Percentiles rank a stretch among this genome's conserved stretches.
phyloP scores from a whole-genome alignment of 2,797 vertebrate genomes.

The Luscinia megarhynchos region DNA sequence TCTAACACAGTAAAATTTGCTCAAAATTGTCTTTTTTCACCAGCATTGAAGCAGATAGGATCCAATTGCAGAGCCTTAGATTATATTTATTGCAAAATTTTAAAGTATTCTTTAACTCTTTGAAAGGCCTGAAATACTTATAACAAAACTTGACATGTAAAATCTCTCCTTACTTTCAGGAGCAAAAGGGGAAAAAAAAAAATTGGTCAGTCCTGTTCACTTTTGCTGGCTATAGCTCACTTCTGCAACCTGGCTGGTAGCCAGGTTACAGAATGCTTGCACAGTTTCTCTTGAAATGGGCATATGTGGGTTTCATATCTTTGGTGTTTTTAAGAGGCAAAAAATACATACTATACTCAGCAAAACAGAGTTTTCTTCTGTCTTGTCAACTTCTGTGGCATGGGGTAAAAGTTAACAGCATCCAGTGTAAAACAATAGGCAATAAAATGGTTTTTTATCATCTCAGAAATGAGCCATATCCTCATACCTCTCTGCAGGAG shows the following conservation, averaged over 20 bases:
- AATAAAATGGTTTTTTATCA: background rate
- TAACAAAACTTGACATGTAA: background rate
- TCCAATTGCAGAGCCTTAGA: background rate
- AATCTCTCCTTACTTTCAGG: background rate
- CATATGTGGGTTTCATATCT: background rate
- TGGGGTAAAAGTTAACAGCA: background rate
- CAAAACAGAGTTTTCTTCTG: background rate
- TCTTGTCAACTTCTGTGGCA: background rate
- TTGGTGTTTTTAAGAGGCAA: background rate
- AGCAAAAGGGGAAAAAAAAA: background rate
- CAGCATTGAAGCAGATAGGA: background rate
- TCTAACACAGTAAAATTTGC: background rate
- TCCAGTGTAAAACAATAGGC: background rate
- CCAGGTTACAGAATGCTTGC: background rate
- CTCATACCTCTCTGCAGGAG: background rate
- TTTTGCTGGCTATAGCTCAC: background rate
- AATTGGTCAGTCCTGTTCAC: background rate
- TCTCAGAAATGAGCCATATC: constrained; percentile 6
- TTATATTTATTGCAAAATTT: background rate
- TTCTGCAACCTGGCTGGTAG: background rate
- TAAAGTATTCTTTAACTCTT: background rate
- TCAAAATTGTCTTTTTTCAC: background rate
- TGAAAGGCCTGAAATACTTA: background rate
- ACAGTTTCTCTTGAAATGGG: background rate
- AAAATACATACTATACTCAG: background rate